phyloP scores from a whole-genome alignment of 92 coral and sea anemone genomes.

The Bergia puertoricense region DNA sequence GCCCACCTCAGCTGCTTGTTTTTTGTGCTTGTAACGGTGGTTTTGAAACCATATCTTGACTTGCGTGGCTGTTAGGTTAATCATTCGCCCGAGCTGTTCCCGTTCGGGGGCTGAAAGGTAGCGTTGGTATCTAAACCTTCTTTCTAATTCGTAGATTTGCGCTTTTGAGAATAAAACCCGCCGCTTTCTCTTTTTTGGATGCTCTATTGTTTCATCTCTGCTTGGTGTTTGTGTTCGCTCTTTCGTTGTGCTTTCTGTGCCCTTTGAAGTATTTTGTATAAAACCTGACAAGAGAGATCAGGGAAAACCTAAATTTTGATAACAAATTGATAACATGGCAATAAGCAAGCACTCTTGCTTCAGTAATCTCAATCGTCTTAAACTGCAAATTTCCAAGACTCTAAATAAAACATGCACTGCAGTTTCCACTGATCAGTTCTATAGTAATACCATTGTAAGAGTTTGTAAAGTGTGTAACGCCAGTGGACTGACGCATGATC shows the following conservation, averaged over 20 bases:
- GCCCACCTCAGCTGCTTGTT: slow-evolving; percentile 94
- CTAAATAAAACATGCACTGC: neutral
- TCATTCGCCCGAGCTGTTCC: slow-evolving; percentile 97
- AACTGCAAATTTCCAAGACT: slow-evolving; percentile 29
- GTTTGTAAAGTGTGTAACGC: neutral
- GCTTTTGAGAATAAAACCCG: slow-evolving; percentile 95
- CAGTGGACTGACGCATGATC: neutral
- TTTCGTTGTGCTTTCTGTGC: slow-evolving; percentile 15
- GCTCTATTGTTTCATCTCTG: slow-evolving; percentile 66
- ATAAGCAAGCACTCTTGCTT: slow-evolving; percentile 15
- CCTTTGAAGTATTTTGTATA: slow-evolving; percentile 30
- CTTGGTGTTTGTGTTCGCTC: slow-evolving; percentile 44
- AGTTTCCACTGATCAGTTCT: neutral
- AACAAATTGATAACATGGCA: slow-evolving; percentile 31
- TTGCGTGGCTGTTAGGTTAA: slow-evolving; percentile 96
- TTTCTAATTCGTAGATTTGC: slow-evolving; percentile 96
- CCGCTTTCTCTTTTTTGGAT: slow-evolving; percentile 93
- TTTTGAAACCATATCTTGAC: slow-evolving; percentile 99
- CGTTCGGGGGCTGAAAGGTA: slow-evolving; percentile 99
- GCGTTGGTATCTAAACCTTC: slow-evolving; percentile 96
- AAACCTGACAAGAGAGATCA: slow-evolving; percentile 21
- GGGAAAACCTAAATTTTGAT: slow-evolving; percentile 21
- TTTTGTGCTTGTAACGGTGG: slow-evolving; percentile 97
- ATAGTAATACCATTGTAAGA: neutral
- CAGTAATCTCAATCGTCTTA: neutral